Evolutionary conservation across 2,113 vertebrate species (phyloP).

Genomic region (Cheilinus undulatus): DNA sequence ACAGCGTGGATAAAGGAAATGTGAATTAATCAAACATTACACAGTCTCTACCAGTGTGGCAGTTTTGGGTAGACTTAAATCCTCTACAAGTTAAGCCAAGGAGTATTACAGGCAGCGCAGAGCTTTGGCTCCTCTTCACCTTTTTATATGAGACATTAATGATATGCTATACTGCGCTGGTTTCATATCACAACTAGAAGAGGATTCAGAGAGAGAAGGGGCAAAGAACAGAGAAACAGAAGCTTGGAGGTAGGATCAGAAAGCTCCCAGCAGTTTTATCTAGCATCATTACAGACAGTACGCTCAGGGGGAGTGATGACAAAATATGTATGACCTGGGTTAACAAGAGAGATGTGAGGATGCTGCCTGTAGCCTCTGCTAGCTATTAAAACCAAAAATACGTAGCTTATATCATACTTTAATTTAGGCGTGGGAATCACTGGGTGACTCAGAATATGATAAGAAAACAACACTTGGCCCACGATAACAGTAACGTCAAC

Average conservation of each 20-base stretch:
- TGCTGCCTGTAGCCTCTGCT: background rate
- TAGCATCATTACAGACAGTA: constrained; percentile 8
- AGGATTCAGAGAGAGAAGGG: constrained; percentile 33
- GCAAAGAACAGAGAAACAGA: constrained; percentile 23
- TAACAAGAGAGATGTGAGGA: background rate
- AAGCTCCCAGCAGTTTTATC: constrained; percentile 38
- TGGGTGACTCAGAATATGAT: too few relatives aligned
- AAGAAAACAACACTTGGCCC: too few relatives aligned
- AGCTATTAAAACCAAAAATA: constrained; percentile 12
- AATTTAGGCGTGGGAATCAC: too few relatives aligned
- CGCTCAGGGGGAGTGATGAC: background rate
- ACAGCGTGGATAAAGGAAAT: constrained; percentile 51
- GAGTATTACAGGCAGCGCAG: constrained; percentile 16
- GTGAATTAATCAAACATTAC: constrained; percentile 54
- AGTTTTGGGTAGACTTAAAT: constrained; percentile 25
- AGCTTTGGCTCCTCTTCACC: constrained; percentile 9
- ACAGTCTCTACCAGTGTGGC: constrained; percentile 17
- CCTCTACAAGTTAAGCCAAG: constrained; percentile 24
- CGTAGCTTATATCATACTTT: background rate
- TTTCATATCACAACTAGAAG: constrained; percentile 19
- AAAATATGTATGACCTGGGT: background rate
- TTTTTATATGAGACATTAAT: constrained; percentile 23
- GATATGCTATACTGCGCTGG: constrained; percentile 31
- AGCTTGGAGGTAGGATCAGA: constrained; percentile 17
- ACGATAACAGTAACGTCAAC: too few relatives aligned